These are phyloP conservation scores for Emydura subglobosa DNA, from an alignment of 2,113 vertebrate species.

Conservation along the genomic window DNA sequence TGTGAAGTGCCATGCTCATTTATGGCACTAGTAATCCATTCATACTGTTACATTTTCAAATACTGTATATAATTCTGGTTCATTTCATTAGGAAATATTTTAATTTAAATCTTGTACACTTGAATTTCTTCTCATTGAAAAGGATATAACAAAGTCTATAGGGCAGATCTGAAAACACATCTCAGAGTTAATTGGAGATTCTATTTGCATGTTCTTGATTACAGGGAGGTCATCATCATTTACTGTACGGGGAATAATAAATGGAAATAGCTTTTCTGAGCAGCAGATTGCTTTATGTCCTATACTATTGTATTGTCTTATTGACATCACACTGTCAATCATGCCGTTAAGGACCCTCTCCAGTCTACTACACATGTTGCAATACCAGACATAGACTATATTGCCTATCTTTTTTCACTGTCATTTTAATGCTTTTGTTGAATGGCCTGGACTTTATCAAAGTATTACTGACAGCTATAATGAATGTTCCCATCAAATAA, in stretches of 20 bases:
- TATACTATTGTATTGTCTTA: background rate
- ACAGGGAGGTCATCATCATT: background rate
- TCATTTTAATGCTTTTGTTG: background rate
- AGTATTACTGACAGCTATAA: background rate
- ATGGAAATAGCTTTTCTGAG: background rate
- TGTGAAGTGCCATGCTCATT: background rate
- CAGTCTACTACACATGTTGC: background rate
- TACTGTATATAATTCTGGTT: background rate
- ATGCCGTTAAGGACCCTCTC: background rate
- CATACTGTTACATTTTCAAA: background rate
- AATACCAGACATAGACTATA: background rate
- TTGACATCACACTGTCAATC: background rate
- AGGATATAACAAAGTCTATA: background rate
- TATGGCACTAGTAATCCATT: background rate
- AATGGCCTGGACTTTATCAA: background rate
- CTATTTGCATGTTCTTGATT: background rate
- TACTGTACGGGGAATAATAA: background rate
- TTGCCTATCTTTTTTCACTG: accelerated
- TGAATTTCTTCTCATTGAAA: background rate
- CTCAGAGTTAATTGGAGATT: background rate
- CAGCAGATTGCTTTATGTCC: accelerated
- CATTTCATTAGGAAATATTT: background rate
- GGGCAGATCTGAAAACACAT: background rate
- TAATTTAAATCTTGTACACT: background rate
- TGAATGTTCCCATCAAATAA: background rate